phyloP scores from a whole-genome alignment of 2,113 vertebrate genomes.

The Channa argus region DNA sequence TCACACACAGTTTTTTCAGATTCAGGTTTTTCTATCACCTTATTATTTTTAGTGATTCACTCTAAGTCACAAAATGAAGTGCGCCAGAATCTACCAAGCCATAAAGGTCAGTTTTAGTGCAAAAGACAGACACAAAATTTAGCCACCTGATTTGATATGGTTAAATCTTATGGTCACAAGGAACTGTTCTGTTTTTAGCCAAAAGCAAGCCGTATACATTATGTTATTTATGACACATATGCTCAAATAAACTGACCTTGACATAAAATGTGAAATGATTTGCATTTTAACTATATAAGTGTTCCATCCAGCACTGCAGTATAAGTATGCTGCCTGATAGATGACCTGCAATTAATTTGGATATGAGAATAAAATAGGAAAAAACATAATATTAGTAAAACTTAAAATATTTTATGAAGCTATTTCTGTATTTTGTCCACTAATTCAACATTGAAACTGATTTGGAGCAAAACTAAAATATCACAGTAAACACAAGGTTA shows the following conservation, averaged over 20 bases:
- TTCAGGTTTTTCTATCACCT: not conserved
- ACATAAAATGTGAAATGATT: not conserved
- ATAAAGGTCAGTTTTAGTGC: constrained; percentile 32
- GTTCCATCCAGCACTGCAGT: not conserved
- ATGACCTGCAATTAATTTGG: not conserved
- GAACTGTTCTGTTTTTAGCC: constrained; percentile 28
- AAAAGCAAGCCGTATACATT: no score
- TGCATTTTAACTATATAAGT: not conserved
- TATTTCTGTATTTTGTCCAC: constrained; percentile 12
- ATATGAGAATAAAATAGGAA: not conserved
- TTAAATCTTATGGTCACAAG: constrained; percentile 30
- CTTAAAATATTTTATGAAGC: constrained; percentile 35
- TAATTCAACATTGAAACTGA: constrained; percentile 21
- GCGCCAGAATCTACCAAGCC: constrained; percentile 14
- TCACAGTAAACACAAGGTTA: constrained; percentile 22
- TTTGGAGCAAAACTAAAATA: not conserved
- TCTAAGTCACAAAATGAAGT: not conserved
- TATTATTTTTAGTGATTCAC: constrained; percentile 20
- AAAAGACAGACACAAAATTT: constrained; percentile 50
- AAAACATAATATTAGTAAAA: constrained; percentile 6
- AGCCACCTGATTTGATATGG: constrained; percentile 40
- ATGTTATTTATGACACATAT: not conserved
- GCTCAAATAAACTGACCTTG: not conserved
- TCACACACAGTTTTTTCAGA: not conserved
- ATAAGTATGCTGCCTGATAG: not conserved